Evolutionary conservation across 2,797 vertebrate genomes (phyloP), one percentile per base, ranked within the genome.

Genomic region (Protosalanx chinensis): DNA sequence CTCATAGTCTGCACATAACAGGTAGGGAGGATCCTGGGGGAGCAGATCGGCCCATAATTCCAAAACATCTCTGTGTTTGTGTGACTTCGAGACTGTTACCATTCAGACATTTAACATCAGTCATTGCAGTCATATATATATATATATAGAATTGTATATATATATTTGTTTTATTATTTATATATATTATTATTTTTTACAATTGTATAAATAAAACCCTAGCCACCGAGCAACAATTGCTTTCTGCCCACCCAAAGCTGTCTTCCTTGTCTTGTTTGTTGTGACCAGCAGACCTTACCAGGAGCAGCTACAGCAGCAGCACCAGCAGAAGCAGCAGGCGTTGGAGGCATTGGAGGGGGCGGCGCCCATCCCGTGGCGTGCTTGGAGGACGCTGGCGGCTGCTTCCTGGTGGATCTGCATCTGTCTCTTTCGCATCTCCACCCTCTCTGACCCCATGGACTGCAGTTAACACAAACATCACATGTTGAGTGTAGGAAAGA

Each of bases 291-390:
- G 23, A 53, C 41, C 30, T 56, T 95, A 98, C 98, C 97, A 98
- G 32, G 97, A 98, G 80, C 97, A 99, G 92, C 96, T 98, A 81
- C 97, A 99, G 84, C 97, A 99, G 83, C 98, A 99, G 91, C 98
- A 99, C 97, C 98, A 99, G 88, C 97, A 99, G 86, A 98, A 98
- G 91, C 97, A 99, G 91, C 97, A 98, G 78, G 98, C 94, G 0
- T 98, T 95, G 63, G 97, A 94, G 63, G 94, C 90, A 82, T 90
- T 90, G 83, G 84, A 85, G 79, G 89, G 86, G 75, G 86, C 84
- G 82, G 89, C 88, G 80, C 90, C 88, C 88, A 91, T 89, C 29
- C 87, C 85, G 85, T 89, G 84, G 80, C 79, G 89, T 6, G 80
- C 84, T 81, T 93, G 91, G 81, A 90, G 85, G 80, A 90, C 82